Base-by-base conservation (phyloP, 2,797 vertebrate genomes). In the Sebastes umbrosus region DNA sequence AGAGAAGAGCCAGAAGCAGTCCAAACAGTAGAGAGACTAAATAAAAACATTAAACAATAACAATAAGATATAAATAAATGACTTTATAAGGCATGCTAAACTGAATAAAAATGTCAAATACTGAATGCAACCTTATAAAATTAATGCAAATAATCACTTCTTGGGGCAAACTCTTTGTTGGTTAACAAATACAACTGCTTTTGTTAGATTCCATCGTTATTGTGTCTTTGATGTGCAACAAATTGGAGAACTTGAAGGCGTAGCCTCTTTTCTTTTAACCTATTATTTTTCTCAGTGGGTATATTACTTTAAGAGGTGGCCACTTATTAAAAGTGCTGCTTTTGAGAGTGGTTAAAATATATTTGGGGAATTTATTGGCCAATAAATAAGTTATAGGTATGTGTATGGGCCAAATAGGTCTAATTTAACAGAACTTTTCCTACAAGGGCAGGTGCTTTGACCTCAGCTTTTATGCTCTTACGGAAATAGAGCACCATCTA, bases 401-500 rank as follows among this genome's bases (percentile, higher is more conserved):
- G 5, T 22, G 12, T n/a, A 52, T 24, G 2, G 46, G 69, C 50
- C 34, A 70, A 62, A 52, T 11, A 9, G 16, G 1, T 50, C 18
- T 16, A 25, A 24, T 25, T 60, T n/a, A 25, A 22, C 27, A 3
- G 1, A 36, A 10, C 0, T n/a, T 36, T 31, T 16, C 3, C 1
- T 5, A 3, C 7, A 59, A 69, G 22, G 22, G 59, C 24, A 69
- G 46, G 4, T 12, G 8, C 4, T 34, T n/a, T 73, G 31, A 64
- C 50, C 4, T 58, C 43, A 18, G 34, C 11, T 18, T 63, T 25
- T 36, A 7, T 32, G 4, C 3, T 73, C 9, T 10, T 3, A 18
- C 84, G 62, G 62, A 79, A 66, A 63, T 59, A 85, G 12, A 90
- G 64, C 81, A 2, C 2, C 88, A 74, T 63, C 91, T 90, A 72